Percentiles rank a stretch among this genome's conserved stretches.
phyloP scores from a whole-genome alignment of 1,140 invertebrate genomes.

The Ruditapes philippinarum region DNA sequence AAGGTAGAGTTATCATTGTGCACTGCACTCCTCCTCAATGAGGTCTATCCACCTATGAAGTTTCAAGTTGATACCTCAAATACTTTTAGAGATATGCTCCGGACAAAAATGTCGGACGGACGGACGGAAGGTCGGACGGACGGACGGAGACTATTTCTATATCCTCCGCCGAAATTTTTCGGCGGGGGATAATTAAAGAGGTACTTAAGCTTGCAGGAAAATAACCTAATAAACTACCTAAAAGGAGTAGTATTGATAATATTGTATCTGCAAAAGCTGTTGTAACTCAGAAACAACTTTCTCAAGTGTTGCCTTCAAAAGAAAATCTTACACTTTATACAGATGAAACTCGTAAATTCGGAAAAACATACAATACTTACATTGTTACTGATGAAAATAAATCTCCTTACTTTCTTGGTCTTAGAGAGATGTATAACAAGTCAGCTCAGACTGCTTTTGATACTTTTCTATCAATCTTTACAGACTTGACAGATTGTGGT shows the following conservation, averaged over 20 bases:
- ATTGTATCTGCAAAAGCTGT: conserved; percentile 24
- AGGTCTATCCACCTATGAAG: no score
- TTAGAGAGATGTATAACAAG: conserved; percentile 62
- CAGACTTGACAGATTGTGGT: conserved; percentile 15
- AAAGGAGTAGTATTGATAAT: background rate
- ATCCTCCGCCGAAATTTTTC: no score
- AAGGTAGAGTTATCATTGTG: no score
- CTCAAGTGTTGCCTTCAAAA: background rate
- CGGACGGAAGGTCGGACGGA: no score
- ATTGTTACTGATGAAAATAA: conserved; percentile 44
- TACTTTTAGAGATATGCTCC: no score
- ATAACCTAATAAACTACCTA: background rate
- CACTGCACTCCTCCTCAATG: no score
- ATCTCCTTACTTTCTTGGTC: conserved; percentile 41
- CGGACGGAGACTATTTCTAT: no score
- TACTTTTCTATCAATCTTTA: conserved; percentile 60
- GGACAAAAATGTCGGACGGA: no score
- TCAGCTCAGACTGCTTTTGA: conserved; percentile 45
- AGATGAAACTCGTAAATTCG: conserved; percentile 69
- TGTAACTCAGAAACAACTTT: background rate
- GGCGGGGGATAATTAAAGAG: no score
- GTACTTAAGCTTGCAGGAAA: background rate
- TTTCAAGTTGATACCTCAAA: no score
- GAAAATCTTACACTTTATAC: conserved; percentile 54
- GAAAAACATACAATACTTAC: conserved; percentile 56